Percentiles rank a stretch among this genome's conserved stretches.
These are phyloP conservation scores for Montipora sp. DNA, from an alignment of 64 coral and sea anemone species.

Conservation along the genomic window DNA sequence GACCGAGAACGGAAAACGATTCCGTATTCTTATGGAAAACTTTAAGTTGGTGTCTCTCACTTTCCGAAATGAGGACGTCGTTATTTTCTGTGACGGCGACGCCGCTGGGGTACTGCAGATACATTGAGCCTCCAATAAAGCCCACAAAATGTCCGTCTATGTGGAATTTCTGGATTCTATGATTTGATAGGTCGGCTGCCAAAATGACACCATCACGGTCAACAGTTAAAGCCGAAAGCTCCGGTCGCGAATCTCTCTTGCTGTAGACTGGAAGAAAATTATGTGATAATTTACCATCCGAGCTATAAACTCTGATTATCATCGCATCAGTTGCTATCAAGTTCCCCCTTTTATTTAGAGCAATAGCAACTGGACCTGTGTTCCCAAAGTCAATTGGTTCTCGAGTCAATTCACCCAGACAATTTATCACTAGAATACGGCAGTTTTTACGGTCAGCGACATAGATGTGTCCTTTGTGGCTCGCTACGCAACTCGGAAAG, in stretches of 20 bases:
- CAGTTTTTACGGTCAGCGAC: slow-evolving; percentile 76
- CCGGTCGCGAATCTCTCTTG: slow-evolving; percentile 75
- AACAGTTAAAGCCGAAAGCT: slow-evolving; percentile 78
- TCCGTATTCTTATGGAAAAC: slow-evolving; percentile 65
- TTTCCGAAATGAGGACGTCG: slow-evolving; percentile 83
- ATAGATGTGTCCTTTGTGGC: slow-evolving; percentile 44
- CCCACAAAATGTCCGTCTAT: slow-evolving; percentile 89
- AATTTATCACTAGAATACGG: slow-evolving; percentile 66
- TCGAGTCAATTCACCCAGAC: slow-evolving; percentile 43
- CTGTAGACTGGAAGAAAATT: slow-evolving; percentile 88
- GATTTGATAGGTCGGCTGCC: slow-evolving; percentile 71
- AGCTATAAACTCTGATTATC: slow-evolving; percentile 92
- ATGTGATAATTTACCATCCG: slow-evolving; percentile 76
- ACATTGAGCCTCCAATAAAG: slow-evolving; percentile 82
- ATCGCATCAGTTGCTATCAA: slow-evolving; percentile 76
- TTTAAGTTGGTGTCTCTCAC: slow-evolving; percentile 74
- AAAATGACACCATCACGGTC: slow-evolving; percentile 78
- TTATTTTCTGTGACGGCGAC: slow-evolving; percentile 72
- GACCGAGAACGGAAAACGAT: slow-evolving; percentile 64
- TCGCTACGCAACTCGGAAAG: slow-evolving; percentile 71
- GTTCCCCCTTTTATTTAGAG: slow-evolving; percentile 75
- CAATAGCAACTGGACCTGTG: slow-evolving; percentile 65
- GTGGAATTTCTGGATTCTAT: slow-evolving; percentile 88
- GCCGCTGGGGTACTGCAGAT: slow-evolving; percentile 78
- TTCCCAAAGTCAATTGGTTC: slow-evolving; percentile 69